A percentile compares a stretch with the other conserved stretches of the same genome.
Evolutionary conservation across 2,888 invertebrate species (phyloP).

Genomic region (Thumatha senex): DNA sequence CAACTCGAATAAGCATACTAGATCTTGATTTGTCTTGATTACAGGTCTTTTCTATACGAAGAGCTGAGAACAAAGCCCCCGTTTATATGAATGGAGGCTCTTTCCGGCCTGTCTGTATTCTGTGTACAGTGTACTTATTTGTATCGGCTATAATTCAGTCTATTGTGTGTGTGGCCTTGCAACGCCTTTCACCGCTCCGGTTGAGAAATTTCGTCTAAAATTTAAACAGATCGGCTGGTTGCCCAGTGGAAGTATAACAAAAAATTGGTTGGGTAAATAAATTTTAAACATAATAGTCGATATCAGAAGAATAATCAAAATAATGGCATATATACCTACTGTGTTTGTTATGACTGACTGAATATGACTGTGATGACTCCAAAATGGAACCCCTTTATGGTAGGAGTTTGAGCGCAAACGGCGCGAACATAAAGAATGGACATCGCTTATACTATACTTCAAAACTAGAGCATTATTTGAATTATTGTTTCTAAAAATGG

Average conservation of each 20-base stretch:
- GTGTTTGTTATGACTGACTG: no score
- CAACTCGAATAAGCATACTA: constrained; percentile 12
- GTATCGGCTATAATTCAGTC: constrained; percentile 55
- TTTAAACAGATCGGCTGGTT: constrained; percentile 38
- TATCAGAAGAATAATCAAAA: no score
- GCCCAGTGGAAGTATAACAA: constrained; percentile 30
- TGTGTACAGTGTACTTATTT: constrained; percentile 45
- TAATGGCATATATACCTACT: no score
- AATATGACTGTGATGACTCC: no score
- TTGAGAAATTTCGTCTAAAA: constrained; percentile 66
- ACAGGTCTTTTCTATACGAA: constrained; percentile 52
- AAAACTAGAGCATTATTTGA: no score
- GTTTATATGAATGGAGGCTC: constrained; percentile 66
- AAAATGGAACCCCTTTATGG: no score
- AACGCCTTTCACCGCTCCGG: constrained; percentile 69
- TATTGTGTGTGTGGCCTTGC: constrained; percentile 66
- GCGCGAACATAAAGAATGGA: no score
- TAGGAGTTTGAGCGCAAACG: no score
- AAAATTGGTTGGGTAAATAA: constrained; percentile 33
- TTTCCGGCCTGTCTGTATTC: constrained; percentile 55
- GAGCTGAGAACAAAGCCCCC: constrained; percentile 63
- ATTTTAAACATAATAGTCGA: constrained; percentile 21
- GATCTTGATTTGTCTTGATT: constrained; percentile 46
- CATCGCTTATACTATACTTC: no score
- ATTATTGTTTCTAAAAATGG: no score